Conservation (phyloP, 2,113 vertebrate genomes). For the Perca flavescens region DNA sequence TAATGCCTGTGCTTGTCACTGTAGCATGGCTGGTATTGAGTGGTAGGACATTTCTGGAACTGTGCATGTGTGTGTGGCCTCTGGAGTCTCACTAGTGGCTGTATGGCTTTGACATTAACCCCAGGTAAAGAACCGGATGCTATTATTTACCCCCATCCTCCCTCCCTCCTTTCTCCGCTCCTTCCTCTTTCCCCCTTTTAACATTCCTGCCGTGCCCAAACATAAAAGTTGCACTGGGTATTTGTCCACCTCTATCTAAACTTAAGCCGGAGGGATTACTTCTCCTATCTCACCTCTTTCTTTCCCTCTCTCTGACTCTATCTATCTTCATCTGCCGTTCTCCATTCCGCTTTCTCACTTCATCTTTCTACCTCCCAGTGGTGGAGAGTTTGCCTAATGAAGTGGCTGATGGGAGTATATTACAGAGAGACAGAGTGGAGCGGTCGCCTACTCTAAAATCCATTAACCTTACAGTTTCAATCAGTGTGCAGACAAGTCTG, state of each 20-base stretch:
- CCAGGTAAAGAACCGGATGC: conserved; percentile 67
- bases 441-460: conserved; percentile 80
- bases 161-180: not conserved
- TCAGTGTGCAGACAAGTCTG: conserved; percentile 70
- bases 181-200: conserved; percentile 1
- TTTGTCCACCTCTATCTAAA: conserved; percentile 59
- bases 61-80: conserved; percentile 67
- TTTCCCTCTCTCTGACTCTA: conserved; percentile 51
- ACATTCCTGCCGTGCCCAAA: conserved; percentile 2
- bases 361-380: conserved; percentile 70
- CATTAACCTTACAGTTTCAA: conserved; percentile 82
- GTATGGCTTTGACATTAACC: conserved; percentile 83
- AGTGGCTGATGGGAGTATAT: conserved; percentile 83
- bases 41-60: conserved; percentile 68
- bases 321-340: conserved; percentile 60
- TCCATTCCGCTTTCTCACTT: conserved; percentile 68
- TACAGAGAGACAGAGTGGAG: conserved; percentile 79
- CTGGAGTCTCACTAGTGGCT: conserved; percentile 65
- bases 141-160: conserved; percentile 45
- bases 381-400: conserved; percentile 79
- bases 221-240: conserved; percentile 37
- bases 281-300: conserved; percentile 36
- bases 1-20: conserved; percentile 73
- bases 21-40: conserved; percentile 66
- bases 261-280: conserved; percentile 50